Percentiles rank a stretch among this genome's conserved stretches.
These are phyloP conservation scores for Matsumyia berberina DNA, from an alignment of 2,888 invertebrate species.

Conservation along the genomic window DNA sequence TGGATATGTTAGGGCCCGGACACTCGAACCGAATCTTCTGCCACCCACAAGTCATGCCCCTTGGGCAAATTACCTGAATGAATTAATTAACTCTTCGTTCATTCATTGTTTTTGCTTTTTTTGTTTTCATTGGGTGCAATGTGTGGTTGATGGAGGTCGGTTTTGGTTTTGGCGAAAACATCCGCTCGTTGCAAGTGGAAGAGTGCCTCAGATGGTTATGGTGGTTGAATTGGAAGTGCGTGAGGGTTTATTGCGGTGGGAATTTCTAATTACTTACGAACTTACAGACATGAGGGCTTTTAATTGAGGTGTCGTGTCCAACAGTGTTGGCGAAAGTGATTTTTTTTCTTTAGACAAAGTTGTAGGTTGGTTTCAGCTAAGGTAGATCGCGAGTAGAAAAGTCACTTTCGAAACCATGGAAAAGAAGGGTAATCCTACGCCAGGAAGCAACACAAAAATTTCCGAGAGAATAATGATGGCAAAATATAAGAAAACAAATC, in stretches of 20 bases:
- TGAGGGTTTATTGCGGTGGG: constrained; percentile 17
- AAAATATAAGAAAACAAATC: background rate
- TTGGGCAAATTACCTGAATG: constrained; percentile 21
- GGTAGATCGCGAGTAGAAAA: no score
- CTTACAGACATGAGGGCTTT: constrained; percentile 19
- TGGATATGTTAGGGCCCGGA: constrained; percentile 34
- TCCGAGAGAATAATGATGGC: background rate
- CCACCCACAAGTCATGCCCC: constrained; percentile 37
- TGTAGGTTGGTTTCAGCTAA: no score
- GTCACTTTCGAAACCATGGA: no score
- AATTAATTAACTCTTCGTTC: constrained; percentile 48
- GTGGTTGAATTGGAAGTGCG: constrained; percentile 15
- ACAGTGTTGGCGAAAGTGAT: constrained; percentile 34
- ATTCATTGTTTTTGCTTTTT: constrained; percentile 48
- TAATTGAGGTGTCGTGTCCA: constrained; percentile 19
- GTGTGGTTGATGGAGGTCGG: constrained; percentile 4
- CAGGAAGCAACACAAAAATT: background rate
- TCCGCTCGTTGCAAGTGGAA: background rate
- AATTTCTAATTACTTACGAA: constrained; percentile 16
- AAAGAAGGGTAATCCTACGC: background rate
- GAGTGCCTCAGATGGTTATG: constrained; percentile 19
- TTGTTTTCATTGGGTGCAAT: constrained; percentile 57
- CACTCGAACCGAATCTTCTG: constrained; percentile 12
- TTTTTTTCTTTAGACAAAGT: background rate
- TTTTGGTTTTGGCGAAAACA: constrained; percentile 43